These are phyloP conservation scores for Pangasius larnaudii DNA, from an alignment of 2,797 vertebrate species.

Conservation along the genomic window DNA sequence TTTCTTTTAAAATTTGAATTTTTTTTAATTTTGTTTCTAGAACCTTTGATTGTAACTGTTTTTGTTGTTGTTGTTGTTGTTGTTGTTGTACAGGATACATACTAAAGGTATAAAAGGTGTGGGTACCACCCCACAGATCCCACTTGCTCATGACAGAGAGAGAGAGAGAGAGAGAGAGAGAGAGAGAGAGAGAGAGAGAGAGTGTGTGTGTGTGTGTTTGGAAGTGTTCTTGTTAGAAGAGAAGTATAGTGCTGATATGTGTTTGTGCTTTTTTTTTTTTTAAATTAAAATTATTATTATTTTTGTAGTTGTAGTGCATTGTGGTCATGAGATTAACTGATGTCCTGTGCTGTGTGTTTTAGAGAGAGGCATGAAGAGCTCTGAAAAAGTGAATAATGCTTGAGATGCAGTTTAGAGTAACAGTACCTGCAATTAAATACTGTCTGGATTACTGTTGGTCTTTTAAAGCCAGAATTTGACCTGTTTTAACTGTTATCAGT, in stretches of 20 bases:
- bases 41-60: background rate
- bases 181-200: too few species aligned
- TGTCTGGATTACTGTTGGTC: background rate
- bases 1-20: background rate
- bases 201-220: too few species aligned
- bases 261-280: background rate
- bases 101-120: background rate
- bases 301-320: background rate
- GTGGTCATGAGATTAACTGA: background rate
- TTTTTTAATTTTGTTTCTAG: background rate
- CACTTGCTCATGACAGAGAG: too few species aligned
- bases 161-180: too few species aligned
- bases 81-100: background rate
- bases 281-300: too few species aligned
- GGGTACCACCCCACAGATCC: background rate
- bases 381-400: background rate
- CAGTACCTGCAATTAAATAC: background rate
- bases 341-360: background rate
- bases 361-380: background rate
- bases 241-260: background rate
- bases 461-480: background rate
- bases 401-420: too few species aligned
- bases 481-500: background rate
- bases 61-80: background rate
- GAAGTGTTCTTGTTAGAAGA: background rate